A percentile compares a stretch with the other conserved stretches of the same genome.
These are phyloP conservation scores for Mythimna ferrago DNA, from an alignment of 2,888 invertebrate species.

Conservation along the genomic window DNA sequence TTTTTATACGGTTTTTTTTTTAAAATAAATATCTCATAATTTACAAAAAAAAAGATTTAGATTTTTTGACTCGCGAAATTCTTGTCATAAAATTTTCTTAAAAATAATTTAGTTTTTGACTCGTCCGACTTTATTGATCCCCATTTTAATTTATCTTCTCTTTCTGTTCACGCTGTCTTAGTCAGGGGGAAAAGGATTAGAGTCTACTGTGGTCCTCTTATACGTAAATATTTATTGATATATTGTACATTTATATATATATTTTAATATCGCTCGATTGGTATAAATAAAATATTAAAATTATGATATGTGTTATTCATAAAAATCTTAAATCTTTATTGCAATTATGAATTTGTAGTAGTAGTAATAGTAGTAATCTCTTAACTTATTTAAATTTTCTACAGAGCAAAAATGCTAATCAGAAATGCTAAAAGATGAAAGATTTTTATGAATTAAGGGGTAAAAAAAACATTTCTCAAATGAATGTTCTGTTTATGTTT, in stretches of 20 bases:
- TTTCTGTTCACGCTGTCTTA: constrained; percentile 86
- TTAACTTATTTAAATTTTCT: too few species aligned
- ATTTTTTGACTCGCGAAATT: too few species aligned
- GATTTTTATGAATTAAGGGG: constrained; percentile 1
- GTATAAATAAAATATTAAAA: neutral
- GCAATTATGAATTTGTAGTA: too few species aligned
- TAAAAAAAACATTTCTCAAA: neutral
- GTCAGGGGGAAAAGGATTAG: constrained; percentile 82
- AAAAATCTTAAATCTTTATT: neutral
- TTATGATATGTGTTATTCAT: neutral
- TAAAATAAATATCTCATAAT: too few species aligned
- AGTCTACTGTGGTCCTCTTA: constrained; percentile 85
- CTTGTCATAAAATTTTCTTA: too few species aligned
- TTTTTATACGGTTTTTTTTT: too few species aligned
- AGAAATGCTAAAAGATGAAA: neutral
- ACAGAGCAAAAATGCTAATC: too few species aligned
- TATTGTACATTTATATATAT: constrained; percentile 52
- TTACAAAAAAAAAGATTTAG: too few species aligned
- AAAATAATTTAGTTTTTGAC: too few species aligned
- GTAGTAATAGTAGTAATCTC: too few species aligned
- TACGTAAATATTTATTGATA: constrained; percentile 82
- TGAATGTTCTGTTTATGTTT: neutral
- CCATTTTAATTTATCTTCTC: constrained; percentile 69
- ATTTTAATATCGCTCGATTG: constrained; percentile 39
- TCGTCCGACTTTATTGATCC: constrained; percentile 14